Base-by-base conservation (phyloP, 2,888 invertebrate genomes). In the Belgica antarctica region DNA sequence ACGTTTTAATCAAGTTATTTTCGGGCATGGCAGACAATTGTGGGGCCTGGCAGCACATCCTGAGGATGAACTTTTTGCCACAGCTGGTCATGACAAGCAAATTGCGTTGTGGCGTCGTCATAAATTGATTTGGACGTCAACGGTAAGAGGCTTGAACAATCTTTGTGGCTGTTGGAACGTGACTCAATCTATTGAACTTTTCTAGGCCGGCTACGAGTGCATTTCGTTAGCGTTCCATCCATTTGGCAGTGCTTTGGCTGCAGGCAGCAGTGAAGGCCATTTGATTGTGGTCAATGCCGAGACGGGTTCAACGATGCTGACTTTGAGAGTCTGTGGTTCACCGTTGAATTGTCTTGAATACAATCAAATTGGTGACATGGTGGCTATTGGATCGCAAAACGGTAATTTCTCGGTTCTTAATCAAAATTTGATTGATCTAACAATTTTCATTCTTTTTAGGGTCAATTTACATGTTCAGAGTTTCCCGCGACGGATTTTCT, bases 61-160 rank as follows among this genome's bases (percentile, higher is more conserved):
- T 0, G 92, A 92, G 74, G 92, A 92, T 76, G 94, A 94, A 79
- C 85, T 93, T 73, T 94, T 94, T 76, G 92, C 94, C 1, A 93
- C 95, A 0, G 94, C 94, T 1, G 95, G 95, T 0, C 90, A 92
- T 75, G 95, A 95, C 78, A 92, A 92, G 77, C 89, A 90, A 74
- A 91, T 96, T 72, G 92, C 92, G 1, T 81, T 94, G 57, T 96
- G 96, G 96, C 86, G 92, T 72, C 89, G 92, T 71, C 93, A 92
- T 77, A 92, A 92, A 80, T 83, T 94, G 10, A 83, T 93, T 57
- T 95, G 94, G 89, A 89, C 88, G 69, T 88, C 90, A 41, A n/a
- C 59, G 12, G 59, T 27, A 22, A 25, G 28, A 10, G 15, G 31
- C 3, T 41, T n/a, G n/a, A n/a, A n/a, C 41, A n/a, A 36, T n/a